Conservation (phyloP, 2,888 invertebrate species). For the Drosophila cognata region DNA sequence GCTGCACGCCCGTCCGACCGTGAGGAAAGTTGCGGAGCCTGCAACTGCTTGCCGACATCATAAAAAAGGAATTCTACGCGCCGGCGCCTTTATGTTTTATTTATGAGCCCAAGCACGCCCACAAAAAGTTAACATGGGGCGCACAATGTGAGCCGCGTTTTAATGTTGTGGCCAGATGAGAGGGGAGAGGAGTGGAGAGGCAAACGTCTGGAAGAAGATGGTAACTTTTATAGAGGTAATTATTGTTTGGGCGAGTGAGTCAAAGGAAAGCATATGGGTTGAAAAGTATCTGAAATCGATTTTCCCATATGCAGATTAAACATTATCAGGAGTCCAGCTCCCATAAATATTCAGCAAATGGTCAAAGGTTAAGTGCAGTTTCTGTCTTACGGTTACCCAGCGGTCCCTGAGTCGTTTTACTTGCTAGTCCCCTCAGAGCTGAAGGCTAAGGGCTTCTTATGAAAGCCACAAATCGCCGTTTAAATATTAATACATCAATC, state of each 20-base stretch:
- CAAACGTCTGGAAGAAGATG: constrained; percentile 24
- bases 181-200: constrained; percentile 3
- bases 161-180: constrained; percentile 61
- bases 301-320: constrained; percentile 57
- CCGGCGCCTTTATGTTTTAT: constrained; percentile 78
- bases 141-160: constrained; percentile 67
- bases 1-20: constrained; percentile 46
- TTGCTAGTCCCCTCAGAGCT: constrained; percentile 9
- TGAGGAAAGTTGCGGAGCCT: constrained; percentile 33
- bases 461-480: constrained; percentile 82
- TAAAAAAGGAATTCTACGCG: constrained; percentile 66
- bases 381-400: constrained; percentile 9
- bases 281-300: constrained; percentile 49
- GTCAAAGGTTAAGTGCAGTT: constrained; percentile 57
- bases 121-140: constrained; percentile 59
- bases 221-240: constrained; percentile 56
- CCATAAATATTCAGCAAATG: constrained; percentile 62
- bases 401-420: constrained; percentile 37
- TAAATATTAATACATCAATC: constrained; percentile 85
- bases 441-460: constrained; percentile 27
- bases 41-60: constrained; percentile 69
- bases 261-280: constrained; percentile 21
- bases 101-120: constrained; percentile 69
- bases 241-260: constrained; percentile 22
- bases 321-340: constrained; percentile 50